These are phyloP conservation scores for Myiothlypis coronata DNA, from an alignment of 2,797 vertebrate genomes.

Conservation along the genomic window DNA sequence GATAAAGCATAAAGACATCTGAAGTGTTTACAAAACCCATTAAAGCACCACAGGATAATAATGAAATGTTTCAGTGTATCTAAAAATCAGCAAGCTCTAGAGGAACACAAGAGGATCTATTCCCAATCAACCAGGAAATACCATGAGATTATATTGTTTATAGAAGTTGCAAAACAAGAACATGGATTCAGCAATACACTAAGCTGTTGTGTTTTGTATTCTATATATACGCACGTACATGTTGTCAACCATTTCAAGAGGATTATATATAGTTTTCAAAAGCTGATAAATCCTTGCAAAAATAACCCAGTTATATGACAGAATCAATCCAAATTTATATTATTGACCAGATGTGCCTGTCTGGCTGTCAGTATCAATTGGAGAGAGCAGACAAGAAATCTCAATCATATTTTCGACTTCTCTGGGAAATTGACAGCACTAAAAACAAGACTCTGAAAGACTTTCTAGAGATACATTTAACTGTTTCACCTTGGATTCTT, in stretches of 20 bases:
- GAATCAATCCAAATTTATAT: neutral
- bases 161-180: neutral
- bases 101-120: neutral
- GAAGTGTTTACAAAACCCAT: neutral
- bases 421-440: neutral
- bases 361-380: neutral
- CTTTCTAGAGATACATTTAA: neutral
- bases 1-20: neutral
- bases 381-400: neutral
- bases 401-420: neutral
- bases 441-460: neutral
- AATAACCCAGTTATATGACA: neutral
- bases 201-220: neutral
- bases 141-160: neutral
- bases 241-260: neutral
- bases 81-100: neutral
- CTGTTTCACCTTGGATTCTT: neutral
- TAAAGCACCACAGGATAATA: neutral
- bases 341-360: neutral
- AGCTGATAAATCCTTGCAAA: neutral
- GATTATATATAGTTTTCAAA: neutral
- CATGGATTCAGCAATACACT: neutral
- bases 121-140: neutral
- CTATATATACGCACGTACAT: fast-evolving
- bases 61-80: neutral